phyloP scores from a whole-genome alignment of 2,113 vertebrate genomes.

The Lagopus leucura region DNA sequence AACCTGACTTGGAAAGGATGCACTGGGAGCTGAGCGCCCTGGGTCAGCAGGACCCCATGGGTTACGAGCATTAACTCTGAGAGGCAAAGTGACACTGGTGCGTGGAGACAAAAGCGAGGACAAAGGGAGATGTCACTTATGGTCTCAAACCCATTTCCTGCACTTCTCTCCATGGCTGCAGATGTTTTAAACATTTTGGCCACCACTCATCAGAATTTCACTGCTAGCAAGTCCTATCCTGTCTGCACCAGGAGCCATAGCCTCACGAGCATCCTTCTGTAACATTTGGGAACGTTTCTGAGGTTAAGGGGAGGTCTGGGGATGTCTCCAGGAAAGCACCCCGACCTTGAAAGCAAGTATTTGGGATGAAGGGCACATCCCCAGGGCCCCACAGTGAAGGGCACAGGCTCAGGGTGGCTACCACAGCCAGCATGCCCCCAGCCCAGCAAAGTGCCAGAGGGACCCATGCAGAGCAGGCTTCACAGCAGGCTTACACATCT shows the following conservation, averaged over 20 bases:
- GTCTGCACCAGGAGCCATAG: fast-evolving
- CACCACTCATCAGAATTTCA: background rate
- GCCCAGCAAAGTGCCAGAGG: background rate
- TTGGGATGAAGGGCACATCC: background rate
- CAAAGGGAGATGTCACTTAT: fast-evolving
- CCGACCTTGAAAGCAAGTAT: background rate
- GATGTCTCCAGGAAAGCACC: background rate
- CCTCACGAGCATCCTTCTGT: background rate
- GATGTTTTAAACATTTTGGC: background rate
- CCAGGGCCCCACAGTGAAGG: background rate
- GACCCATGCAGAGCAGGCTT: background rate
- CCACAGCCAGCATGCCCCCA: background rate
- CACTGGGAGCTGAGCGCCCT: background rate
- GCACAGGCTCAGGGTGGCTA: no score
- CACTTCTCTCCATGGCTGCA: background rate
- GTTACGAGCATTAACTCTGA: fast-evolving
- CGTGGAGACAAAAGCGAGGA: fast-evolving
- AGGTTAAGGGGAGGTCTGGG: background rate
- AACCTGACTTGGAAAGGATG: fast-evolving
- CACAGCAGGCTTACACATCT: background rate
- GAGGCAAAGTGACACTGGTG: fast-evolving
- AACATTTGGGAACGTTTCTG: background rate
- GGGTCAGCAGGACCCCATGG: fast-evolving
- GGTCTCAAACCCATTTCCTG: fast-evolving
- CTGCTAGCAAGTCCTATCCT: no score